Conservation (phyloP, 2,113 vertebrate genomes). For the Podarcis cretensis region DNA sequence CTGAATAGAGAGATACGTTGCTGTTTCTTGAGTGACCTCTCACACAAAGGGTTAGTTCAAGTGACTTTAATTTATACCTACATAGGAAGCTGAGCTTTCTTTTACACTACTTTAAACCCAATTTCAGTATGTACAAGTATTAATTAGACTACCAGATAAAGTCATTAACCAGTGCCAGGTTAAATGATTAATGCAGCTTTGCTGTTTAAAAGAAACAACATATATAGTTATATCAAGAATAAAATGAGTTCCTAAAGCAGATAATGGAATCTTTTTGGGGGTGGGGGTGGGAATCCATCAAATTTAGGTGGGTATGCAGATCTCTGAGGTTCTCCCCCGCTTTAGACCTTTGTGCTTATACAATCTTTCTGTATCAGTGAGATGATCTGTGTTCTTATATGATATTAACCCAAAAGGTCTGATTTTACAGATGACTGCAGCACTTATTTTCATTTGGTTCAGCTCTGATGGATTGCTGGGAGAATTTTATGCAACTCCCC, state of each 20-base stretch:
- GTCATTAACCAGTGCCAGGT: conserved; percentile 10
- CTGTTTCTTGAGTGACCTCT: not conserved
- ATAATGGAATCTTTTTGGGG: not conserved
- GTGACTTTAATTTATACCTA: not conserved
- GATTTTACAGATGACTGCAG: not conserved
- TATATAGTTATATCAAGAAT: not conserved
- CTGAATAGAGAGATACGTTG: not conserved
- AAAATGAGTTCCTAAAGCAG: not conserved
- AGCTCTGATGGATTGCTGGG: not conserved
- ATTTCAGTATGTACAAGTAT: conserved; percentile 1
- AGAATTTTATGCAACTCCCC: not conserved
- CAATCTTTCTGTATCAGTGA: not conserved
- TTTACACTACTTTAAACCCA: not conserved
- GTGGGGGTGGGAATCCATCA: not conserved
- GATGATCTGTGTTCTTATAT: not conserved
- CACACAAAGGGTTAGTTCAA: not conserved
- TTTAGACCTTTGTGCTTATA: not conserved
- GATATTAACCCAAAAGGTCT: not conserved
- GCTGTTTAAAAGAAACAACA: not conserved
- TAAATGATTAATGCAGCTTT: conserved; percentile 23
- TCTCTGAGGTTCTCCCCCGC: not conserved
- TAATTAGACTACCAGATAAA: not conserved
- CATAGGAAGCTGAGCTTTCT: not conserved
- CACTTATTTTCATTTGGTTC: not conserved
- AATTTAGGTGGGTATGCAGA: not conserved